A percentile compares a stretch with the other conserved stretches of the same genome.
Evolutionary conservation across 2,113 vertebrate genomes (phyloP).

Genomic region (Pseudorhombus dupliciocellatus): DNA sequence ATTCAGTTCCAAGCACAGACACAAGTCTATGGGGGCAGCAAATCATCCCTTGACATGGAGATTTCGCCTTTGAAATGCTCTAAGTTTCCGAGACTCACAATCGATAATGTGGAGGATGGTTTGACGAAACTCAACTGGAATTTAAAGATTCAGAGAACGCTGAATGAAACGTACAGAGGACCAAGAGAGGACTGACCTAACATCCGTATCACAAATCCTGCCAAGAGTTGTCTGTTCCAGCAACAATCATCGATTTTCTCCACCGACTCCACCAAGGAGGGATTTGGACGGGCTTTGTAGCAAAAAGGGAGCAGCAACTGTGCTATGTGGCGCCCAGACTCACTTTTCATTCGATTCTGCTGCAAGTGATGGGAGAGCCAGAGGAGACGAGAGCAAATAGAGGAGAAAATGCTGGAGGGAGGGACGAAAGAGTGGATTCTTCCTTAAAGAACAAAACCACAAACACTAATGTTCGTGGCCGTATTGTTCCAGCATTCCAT

Average conservation of each 20-base stretch:
- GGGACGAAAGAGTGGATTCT: not conserved
- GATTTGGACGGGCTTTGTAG: constrained; percentile 19
- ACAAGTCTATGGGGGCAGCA: constrained; percentile 17
- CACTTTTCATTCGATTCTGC: constrained; percentile 1
- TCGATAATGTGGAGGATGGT: not conserved
- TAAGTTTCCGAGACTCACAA: not conserved
- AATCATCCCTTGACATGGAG: constrained; percentile 3
- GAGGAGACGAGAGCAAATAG: constrained; percentile 14
- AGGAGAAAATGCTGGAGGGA: constrained; percentile 1
- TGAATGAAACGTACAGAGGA: not conserved
- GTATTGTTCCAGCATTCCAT: no score
- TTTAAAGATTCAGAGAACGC: not conserved
- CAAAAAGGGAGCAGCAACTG: constrained; percentile 28
- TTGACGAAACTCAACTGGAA: not conserved
- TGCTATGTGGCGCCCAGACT: constrained; percentile 15
- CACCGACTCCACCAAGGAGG: constrained; percentile 17
- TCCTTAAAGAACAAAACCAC: not conserved
- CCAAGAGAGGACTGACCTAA: constrained; percentile 6
- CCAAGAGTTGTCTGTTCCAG: constrained; percentile 38
- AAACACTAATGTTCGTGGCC: not conserved
- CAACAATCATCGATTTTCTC: constrained; percentile 50
- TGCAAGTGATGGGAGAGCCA: constrained; percentile 22
- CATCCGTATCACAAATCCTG: constrained; percentile 28
- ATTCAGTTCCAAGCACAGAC: constrained; percentile 61
- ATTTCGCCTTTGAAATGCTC: constrained; percentile 22